Conservation (phyloP, 2,797 vertebrate species). For the Huso huso region DNA sequence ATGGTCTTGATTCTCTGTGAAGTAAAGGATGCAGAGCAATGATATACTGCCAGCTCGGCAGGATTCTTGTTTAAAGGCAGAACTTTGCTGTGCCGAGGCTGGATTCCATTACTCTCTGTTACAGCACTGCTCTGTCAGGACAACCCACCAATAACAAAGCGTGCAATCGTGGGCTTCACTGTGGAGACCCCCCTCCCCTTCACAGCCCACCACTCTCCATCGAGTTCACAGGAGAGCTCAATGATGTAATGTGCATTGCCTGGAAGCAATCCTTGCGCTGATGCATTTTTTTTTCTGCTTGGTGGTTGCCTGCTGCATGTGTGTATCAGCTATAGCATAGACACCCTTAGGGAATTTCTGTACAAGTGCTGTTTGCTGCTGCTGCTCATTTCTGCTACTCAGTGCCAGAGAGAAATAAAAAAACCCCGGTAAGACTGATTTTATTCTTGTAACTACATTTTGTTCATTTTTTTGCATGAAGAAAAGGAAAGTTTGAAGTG, state of each 20-base stretch:
- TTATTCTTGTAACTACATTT: too few relatives aligned
- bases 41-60: too few relatives aligned
- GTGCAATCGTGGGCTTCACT: slow-evolving; percentile 18
- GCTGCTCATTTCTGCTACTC: slow-evolving; percentile 21
- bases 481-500: too few relatives aligned
- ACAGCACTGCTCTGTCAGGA: slow-evolving; percentile 17
- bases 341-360: slow-evolving; percentile 61
- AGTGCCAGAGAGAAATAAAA: too few relatives aligned
- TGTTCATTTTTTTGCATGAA: too few relatives aligned
- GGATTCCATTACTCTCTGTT: background rate
- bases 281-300: slow-evolving; percentile 45
- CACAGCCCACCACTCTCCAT: slow-evolving; percentile 51
- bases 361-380: slow-evolving; percentile 39
- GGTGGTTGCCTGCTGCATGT: slow-evolving; percentile 35
- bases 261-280: slow-evolving; percentile 55
- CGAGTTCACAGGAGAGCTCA: slow-evolving; percentile 52
- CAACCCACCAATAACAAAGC: slow-evolving; percentile 39
- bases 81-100: too few relatives aligned
- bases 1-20: too few relatives aligned
- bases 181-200: slow-evolving; percentile 37
- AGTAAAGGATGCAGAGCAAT: too few relatives aligned
- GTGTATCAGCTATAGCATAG: slow-evolving; percentile 53
- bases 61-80: too few relatives aligned
- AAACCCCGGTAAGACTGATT: too few relatives aligned
- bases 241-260: slow-evolving; percentile 70